Base-by-base conservation (phyloP, 2,113 vertebrate genomes). In the Eubucco bourcierii region DNA sequence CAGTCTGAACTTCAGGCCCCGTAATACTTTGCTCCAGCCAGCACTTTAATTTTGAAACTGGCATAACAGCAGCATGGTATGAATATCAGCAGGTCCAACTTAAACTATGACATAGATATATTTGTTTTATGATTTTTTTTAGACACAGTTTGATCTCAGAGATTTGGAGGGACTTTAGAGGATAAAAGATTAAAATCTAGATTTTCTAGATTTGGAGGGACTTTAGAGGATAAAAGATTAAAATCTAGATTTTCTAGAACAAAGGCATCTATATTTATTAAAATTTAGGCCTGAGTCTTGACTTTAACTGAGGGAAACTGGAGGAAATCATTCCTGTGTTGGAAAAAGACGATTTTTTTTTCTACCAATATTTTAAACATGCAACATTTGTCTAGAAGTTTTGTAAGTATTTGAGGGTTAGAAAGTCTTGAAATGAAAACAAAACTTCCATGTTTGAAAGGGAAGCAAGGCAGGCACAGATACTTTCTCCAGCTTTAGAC, bases 151-250 rank as follows among this genome's bases (percentile, higher is more conserved):
- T 44, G 2, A 33, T 33, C 16, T 53, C 61, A 65, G 6, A 34
- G 2, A 7, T 6, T 58, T 78, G 3, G 5, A 23, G 12, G 2
- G 12, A 59, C 1, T 55, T 37, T 5, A 37, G 6, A 3, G 4
- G 0, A 3, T 6, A 21, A 76, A 56, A 31, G 3, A 10, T 75
- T 0, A 2, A 25, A 82, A 84, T 46, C 59, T 65, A 18, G 9
- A 17, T 80, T 70, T 85, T 3, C 18, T 61, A 44, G 2, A 70
- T 6, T 58, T 78, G 3, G 5, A 23, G 12, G 2, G 12, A 59
- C 1, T 55, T 37, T 5, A 37, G 6, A 3, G 4, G 0, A 3
- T 6, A 21, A 76, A 56, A 31, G 3, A 10, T 75, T 0, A 2
- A 25, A 82, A 84, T 46, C 59, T 65, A 18, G 9, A 17, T 80